Conservation (phyloP, 2,888 invertebrate species). For the Eulithis prunata region DNA sequence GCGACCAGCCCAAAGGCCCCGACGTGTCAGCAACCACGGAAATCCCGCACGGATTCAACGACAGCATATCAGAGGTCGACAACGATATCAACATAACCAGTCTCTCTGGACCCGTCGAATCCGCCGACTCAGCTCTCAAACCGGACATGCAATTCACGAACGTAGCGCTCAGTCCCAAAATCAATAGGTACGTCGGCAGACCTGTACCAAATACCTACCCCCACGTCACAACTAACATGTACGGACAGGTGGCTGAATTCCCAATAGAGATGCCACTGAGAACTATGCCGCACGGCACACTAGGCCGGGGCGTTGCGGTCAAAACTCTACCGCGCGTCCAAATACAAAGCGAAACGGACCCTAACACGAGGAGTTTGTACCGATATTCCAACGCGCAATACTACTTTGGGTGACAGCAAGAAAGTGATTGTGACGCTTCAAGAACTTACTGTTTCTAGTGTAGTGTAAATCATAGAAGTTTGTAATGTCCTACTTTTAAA, state of each 20-base stretch:
- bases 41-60: slow-evolving; percentile 92
- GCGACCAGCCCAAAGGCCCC: slow-evolving; percentile 87
- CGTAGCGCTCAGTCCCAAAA: slow-evolving; percentile 76
- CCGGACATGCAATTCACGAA: slow-evolving; percentile 78
- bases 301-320: slow-evolving; percentile 77
- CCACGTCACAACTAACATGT: slow-evolving; percentile 80
- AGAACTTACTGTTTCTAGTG: slow-evolving; percentile 85
- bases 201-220: slow-evolving; percentile 80
- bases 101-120: slow-evolving; percentile 85
- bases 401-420: slow-evolving; percentile 91
- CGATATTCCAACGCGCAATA: slow-evolving; percentile 87
- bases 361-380: slow-evolving; percentile 86
- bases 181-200: slow-evolving; percentile 78
- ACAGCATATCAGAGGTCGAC: slow-evolving; percentile 94
- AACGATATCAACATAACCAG: slow-evolving; percentile 91
- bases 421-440: slow-evolving; percentile 81
- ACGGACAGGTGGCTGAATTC: slow-evolving; percentile 80
- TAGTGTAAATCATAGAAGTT: slow-evolving; percentile 64
- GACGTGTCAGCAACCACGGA: slow-evolving; percentile 89
- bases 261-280: slow-evolving; percentile 82
- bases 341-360: slow-evolving; percentile 79
- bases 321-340: slow-evolving; percentile 77
- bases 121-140: slow-evolving; percentile 73
- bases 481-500: slow-evolving; percentile 79
- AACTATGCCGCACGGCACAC: slow-evolving; percentile 78